Conservation (phyloP, 2,888 invertebrate genomes). For the Podabrus alpinus region DNA sequence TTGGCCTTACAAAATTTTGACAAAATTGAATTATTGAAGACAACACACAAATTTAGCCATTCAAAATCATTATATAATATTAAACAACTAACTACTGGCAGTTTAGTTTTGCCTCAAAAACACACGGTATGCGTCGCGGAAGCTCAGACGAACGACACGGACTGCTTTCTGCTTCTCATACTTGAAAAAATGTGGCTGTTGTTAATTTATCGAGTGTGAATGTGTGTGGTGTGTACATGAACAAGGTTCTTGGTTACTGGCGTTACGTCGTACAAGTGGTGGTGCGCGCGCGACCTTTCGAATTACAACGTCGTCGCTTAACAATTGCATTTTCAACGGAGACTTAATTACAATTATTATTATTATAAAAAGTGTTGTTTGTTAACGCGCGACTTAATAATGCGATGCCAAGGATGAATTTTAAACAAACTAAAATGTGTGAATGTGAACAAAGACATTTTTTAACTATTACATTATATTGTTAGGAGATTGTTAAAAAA, state of each 20-base stretch:
- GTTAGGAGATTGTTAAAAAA: slow-evolving; percentile 57
- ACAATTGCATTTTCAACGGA: slow-evolving; percentile 12
- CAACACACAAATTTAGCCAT: slow-evolving; percentile 22
- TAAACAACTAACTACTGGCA: neutral
- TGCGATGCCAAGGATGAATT: slow-evolving; percentile 7
- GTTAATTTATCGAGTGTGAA: slow-evolving; percentile 45
- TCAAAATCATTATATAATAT: neutral
- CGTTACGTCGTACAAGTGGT: neutral
- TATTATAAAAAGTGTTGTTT: slow-evolving; percentile 14
- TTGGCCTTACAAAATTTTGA: slow-evolving; percentile 8
- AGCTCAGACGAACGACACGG: slow-evolving; percentile 19
- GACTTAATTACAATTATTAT: slow-evolving; percentile 8
- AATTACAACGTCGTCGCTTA: neutral
- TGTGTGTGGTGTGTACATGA: slow-evolving; percentile 27
- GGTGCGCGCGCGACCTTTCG: neutral
- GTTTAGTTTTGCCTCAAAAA: neutral
- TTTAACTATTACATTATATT: slow-evolving; percentile 55
- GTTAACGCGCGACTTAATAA: neutral
- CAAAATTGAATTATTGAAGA: neutral
- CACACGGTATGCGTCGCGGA: slow-evolving; percentile 34
- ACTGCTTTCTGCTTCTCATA: slow-evolving; percentile 34
- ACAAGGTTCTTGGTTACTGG: slow-evolving; percentile 11
- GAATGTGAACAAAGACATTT: slow-evolving; percentile 49
- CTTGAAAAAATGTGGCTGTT: slow-evolving; percentile 50
- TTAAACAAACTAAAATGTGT: slow-evolving; percentile 38